phyloP scores from a whole-genome alignment of 2,888 invertebrate genomes.

The Anarsia innoxiella region DNA sequence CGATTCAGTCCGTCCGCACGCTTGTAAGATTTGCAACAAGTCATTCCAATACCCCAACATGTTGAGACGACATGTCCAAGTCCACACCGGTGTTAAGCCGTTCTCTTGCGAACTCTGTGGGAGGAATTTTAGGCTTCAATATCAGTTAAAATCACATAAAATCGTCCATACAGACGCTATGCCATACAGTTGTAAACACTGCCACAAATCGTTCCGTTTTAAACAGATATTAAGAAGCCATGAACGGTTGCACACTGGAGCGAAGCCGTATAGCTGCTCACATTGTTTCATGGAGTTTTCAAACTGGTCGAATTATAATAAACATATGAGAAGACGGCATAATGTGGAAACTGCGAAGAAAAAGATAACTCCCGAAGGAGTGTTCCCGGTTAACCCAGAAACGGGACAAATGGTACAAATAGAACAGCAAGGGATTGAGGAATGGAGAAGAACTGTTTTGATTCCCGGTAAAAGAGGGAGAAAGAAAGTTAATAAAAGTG shows the following conservation, averaged over 20 bases:
- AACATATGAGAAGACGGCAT: constrained; percentile 85
- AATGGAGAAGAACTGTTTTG: constrained; percentile 65
- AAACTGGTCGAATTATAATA: constrained; percentile 87
- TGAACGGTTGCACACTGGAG: constrained; percentile 52
- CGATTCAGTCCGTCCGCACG: constrained; percentile 38
- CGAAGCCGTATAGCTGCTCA: constrained; percentile 82
- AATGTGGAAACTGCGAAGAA: constrained; percentile 58
- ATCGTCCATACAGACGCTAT: constrained; percentile 86
- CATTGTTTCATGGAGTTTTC: constrained; percentile 83
- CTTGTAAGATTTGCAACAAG: constrained; percentile 51
- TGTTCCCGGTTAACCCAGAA: constrained; percentile 40
- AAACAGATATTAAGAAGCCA: constrained; percentile 80
- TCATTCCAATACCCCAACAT: constrained; percentile 36
- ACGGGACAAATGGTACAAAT: constrained; percentile 57
- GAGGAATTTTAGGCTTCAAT: constrained; percentile 75
- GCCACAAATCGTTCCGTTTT: constrained; percentile 81
- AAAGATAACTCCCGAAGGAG: constrained; percentile 50
- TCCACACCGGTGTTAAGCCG: constrained; percentile 38
- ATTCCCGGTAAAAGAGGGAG: constrained; percentile 58
- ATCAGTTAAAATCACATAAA: constrained; percentile 83
- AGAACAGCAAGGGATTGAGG: constrained; percentile 50
- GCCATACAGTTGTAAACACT: constrained; percentile 82
- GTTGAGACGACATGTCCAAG: constrained; percentile 36
- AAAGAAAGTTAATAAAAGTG: constrained; percentile 43
- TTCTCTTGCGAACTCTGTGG: constrained; percentile 63